Evolutionary conservation across 2,797 vertebrate genomes (phyloP).

Genomic region (Thalassophryne amazonica): DNA sequence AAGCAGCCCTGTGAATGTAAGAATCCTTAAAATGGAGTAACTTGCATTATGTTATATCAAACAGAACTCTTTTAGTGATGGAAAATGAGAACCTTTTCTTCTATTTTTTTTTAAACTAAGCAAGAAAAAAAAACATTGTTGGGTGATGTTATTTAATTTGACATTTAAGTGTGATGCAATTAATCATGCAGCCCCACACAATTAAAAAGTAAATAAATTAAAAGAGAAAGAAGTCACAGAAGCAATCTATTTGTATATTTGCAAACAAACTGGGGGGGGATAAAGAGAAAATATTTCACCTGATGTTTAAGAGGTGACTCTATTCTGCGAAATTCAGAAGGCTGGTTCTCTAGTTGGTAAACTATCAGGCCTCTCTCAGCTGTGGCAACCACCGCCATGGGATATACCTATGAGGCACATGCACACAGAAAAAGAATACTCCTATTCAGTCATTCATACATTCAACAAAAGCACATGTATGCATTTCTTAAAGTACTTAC

Average conservation of each 20-base stretch:
- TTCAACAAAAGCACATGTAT: background rate
- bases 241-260: too few species aligned
- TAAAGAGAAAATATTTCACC: constrained; percentile 66
- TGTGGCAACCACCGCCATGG: constrained; percentile 97
- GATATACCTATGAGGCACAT: constrained; percentile 83
- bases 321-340: constrained; percentile 95
- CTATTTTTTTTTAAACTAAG: too few species aligned
- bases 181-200: too few species aligned
- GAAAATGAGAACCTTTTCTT: too few species aligned
- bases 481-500: constrained; percentile 70
- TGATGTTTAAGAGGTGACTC: constrained; percentile 98
- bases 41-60: too few species aligned
- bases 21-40: too few species aligned
- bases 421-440: background rate
- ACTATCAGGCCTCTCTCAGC: constrained; percentile 97
- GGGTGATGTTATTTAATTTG: too few species aligned
- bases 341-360: constrained; percentile 96
- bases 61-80: too few species aligned
- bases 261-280: too few species aligned
- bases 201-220: background rate
- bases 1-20: too few species aligned
- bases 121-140: too few species aligned
- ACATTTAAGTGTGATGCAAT: too few species aligned
- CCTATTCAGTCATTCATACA: background rate
- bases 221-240: background rate